These are phyloP conservation scores for Acanthosepion esculentum DNA, from an alignment of 2,888 invertebrate species.

Conservation along the genomic window DNA sequence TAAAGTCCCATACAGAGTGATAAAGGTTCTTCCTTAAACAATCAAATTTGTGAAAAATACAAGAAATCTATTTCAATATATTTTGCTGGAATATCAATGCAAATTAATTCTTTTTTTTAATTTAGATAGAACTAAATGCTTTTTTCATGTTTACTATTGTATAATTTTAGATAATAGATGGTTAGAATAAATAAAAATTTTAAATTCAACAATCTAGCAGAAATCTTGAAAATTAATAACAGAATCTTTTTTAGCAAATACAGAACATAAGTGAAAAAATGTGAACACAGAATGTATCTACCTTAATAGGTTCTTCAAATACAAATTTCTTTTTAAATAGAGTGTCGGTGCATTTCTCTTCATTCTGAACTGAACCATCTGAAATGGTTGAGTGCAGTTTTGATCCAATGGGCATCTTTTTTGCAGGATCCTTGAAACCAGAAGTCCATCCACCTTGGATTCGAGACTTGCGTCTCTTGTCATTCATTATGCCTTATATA, in stretches of 20 bases:
- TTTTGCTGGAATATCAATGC: background rate
- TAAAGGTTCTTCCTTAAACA: no score
- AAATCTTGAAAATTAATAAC: no score
- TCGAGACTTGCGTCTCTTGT: conserved; percentile 62
- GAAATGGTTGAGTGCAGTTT: background rate
- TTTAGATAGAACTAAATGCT: no score
- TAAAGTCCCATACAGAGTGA: no score
- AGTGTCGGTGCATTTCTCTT: conserved; percentile 55
- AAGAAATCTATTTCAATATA: background rate
- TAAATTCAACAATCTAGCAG: no score
- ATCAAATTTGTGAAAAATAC: no score
- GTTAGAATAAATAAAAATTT: no score
- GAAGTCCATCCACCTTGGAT: conserved; percentile 71
- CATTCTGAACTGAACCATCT: conserved; percentile 63
- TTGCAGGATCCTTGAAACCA: conserved; percentile 50
- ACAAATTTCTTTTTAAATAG: conserved; percentile 58
- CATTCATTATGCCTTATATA: conserved; percentile 55
- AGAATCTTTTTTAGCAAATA: no score
- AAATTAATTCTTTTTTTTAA: background rate
- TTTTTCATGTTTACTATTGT: no score
- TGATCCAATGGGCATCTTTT: background rate
- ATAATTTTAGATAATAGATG: no score
- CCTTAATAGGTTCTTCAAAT: conserved; percentile 63
- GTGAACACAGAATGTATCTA: conserved; percentile 43
- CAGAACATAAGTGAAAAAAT: background rate